Base-by-base conservation (phyloP, 2,797 vertebrate species). In the Gila robusta region DNA sequence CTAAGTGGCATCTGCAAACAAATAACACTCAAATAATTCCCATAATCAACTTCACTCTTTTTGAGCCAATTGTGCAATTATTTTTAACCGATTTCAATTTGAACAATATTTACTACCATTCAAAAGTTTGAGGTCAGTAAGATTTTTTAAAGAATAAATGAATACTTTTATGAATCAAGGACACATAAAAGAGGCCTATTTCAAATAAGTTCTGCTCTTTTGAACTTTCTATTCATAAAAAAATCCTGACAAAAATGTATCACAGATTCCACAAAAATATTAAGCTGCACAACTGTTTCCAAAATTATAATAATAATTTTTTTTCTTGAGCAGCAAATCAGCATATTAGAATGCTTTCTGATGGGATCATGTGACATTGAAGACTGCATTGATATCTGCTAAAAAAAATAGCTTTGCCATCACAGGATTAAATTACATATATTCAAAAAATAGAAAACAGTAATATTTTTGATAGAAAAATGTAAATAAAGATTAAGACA, bases 41-140 rank as follows among this genome's bases (percentile, higher is more conserved):
- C 32, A 77, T 6, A 56, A 37, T 76, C 6, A 54, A 4, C 67
- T 23, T 35, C 1, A 21, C 26, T 2, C 21, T 72, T 10, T 28
- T 74, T 19, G 11, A 71, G 39, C 39, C 69, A 71, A 44, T 70
- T 70, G 39, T 72, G 23, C 70, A n/a, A 14, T 72, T 71, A 64
- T 28, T 64, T 28, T 28, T 64, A 64, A 64, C 62, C 5, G 1
- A 64, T 28, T 28, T n/a, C 3, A n/a, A n/a, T 69, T 69, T 69
- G 67, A 71, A 64, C 59, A 64, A n/a, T n/a, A 6, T 41, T 41
- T 39, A 14, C 37, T 41, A 41, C 5, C 11, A 0, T 41, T 71
- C 12, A 71, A 41, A 71, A 2, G 37, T 71, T 7, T n/a, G 69
- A 41, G 5, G 10, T 69, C 32, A 21, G 32, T 35, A 69, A 37